These are phyloP conservation scores for Hafferia zeledoni DNA, from an alignment of 2,797 vertebrate species.

Conservation along the genomic window DNA sequence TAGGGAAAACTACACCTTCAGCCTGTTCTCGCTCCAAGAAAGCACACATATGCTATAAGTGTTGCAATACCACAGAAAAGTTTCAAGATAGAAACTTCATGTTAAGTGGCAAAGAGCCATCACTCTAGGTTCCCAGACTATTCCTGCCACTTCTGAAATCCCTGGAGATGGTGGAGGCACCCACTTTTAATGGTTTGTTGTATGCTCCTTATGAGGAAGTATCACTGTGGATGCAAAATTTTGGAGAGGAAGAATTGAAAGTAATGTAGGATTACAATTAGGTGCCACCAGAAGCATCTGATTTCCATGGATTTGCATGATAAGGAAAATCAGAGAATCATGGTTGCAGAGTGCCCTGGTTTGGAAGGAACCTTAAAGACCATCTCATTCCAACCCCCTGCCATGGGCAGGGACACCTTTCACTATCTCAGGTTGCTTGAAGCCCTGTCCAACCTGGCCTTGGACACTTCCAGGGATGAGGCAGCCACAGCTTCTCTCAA, in stretches of 20 bases:
- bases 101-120: not conserved
- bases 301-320: not conserved
- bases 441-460: not conserved
- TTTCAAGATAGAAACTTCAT: not conserved
- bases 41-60: not conserved
- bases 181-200: not conserved
- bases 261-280: not conserved
- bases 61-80: not conserved
- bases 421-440: not conserved
- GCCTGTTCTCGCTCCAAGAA: not conserved
- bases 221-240: not conserved
- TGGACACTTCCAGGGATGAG: not conserved
- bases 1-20: not conserved
- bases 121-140: not conserved
- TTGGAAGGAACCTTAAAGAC: not conserved
- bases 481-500: not conserved
- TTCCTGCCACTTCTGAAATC: fast-evolving
- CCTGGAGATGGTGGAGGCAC: not conserved
- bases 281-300: not conserved
- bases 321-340: not conserved
- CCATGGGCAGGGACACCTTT: not conserved
- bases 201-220: not conserved
- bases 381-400: not conserved
- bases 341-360: too few species aligned
- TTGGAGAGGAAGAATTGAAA: not conserved